Percentiles rank a stretch among this genome's conserved stretches.
Evolutionary conservation across 1,140 invertebrate genomes (phyloP).

Genomic region (Mizuhopecten yessoensis): DNA sequence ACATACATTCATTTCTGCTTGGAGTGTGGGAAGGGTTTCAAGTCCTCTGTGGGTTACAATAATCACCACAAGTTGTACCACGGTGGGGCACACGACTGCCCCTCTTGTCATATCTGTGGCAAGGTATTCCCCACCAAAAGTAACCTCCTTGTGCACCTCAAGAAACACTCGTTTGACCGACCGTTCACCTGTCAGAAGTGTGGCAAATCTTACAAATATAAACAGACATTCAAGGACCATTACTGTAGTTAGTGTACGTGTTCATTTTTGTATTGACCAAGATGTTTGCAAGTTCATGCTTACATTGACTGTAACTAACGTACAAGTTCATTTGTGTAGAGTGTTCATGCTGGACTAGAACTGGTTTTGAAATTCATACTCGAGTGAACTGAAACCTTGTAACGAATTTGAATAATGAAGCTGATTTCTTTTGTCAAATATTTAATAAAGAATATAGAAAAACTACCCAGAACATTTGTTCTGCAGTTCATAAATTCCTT

Average conservation of each 20-base stretch:
- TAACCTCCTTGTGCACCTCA: conserved; percentile 50
- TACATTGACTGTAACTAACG: no score
- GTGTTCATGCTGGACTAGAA: background rate
- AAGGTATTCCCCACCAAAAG: conserved; percentile 53
- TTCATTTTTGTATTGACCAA: background rate
- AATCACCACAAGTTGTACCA: conserved; percentile 52
- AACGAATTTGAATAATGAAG: no score
- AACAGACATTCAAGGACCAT: conserved; percentile 45
- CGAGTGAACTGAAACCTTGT: no score
- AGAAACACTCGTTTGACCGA: conserved; percentile 45
- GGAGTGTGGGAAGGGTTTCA: conserved; percentile 53
- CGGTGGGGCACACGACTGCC: conserved; percentile 39
- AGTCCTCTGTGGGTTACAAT: conserved; percentile 44
- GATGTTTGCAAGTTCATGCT: no score
- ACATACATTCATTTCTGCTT: conserved; percentile 48
- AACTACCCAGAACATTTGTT: no score
- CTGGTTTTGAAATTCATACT: background rate
- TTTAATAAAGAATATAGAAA: no score
- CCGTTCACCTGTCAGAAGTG: conserved; percentile 48
- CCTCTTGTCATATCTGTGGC: conserved; percentile 55
- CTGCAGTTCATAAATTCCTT: no score
- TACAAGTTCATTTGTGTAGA: no score
- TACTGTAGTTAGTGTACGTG: background rate
- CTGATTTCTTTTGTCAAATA: no score
- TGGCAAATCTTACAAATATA: conserved; percentile 54